phyloP scores from a whole-genome alignment of 1,140 invertebrate species.

The Dryas iulia region DNA sequence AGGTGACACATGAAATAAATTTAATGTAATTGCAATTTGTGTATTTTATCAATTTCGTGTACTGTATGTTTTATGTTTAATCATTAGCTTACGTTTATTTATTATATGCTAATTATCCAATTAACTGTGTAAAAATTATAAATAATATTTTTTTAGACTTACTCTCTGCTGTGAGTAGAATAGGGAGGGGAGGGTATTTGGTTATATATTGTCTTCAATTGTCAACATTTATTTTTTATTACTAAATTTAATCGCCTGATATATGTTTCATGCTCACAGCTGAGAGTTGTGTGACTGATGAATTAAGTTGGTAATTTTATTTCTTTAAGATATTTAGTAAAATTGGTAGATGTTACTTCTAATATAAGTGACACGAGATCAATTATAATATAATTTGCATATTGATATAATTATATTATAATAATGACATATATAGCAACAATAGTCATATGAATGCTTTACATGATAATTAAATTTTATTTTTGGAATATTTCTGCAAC shows the following conservation, averaged over 20 bases:
- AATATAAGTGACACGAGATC: not conserved
- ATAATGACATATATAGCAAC: no score
- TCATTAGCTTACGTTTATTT: not conserved
- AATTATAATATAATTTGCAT: not conserved
- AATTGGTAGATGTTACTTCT: not conserved
- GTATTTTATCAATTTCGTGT: not conserved
- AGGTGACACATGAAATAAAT: not conserved
- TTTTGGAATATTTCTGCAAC: slow-evolving; percentile 8
- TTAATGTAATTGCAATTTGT: not conserved
- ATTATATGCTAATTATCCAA: not conserved
- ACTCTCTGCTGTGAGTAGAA: not conserved
- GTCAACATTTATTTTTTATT: not conserved
- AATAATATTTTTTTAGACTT: not conserved
- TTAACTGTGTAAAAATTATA: not conserved
- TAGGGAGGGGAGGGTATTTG: not conserved
- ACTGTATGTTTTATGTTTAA: not conserved
- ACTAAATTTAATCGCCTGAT: not conserved
- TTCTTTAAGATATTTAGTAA: not conserved
- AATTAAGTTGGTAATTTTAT: not conserved
- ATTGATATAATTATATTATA: not conserved
- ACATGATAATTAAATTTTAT: not conserved
- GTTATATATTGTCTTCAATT: not conserved
- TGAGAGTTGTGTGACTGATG: not conserved
- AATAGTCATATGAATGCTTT: not conserved
- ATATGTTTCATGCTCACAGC: not conserved